phyloP scores from a whole-genome alignment of 1,140 invertebrate genomes.

The Halictus rubicundus region DNA sequence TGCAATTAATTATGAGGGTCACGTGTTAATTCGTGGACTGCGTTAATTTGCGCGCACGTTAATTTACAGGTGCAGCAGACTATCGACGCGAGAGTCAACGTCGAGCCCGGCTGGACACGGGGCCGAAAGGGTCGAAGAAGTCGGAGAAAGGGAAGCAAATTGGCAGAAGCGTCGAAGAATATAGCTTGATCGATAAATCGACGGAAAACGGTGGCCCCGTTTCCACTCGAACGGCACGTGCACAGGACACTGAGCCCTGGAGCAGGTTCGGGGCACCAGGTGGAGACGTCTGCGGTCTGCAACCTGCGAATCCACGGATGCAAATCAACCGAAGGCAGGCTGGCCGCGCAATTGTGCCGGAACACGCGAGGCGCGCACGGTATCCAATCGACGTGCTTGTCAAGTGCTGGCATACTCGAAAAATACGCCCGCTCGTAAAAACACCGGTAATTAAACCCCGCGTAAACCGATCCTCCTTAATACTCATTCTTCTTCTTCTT shows the following conservation, averaged over 20 bases:
- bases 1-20: no score
- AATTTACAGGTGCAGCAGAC: no score
- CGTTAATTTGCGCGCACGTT: no score
- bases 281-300: slow-evolving; percentile 1
- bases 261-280: slow-evolving; percentile 13
- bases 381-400: slow-evolving; percentile 19
- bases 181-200: neutral
- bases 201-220: neutral
- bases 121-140: no score
- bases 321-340: slow-evolving; percentile 48
- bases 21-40: no score
- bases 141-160: no score
- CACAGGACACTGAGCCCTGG: neutral
- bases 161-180: no score
- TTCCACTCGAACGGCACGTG: neutral
- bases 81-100: no score
- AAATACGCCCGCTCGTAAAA: slow-evolving; percentile 1
- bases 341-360: slow-evolving; percentile 53
- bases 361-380: slow-evolving; percentile 54
- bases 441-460: slow-evolving; percentile 11
- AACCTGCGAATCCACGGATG: slow-evolving; percentile 51
- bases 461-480: neutral
- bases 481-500: neutral
- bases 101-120: no score
- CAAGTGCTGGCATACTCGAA: neutral